A percentile compares a stretch with the other conserved stretches of the same genome.
Evolutionary conservation across 1,140 invertebrate species (phyloP).

Genomic region (Lucilia sericata): DNA sequence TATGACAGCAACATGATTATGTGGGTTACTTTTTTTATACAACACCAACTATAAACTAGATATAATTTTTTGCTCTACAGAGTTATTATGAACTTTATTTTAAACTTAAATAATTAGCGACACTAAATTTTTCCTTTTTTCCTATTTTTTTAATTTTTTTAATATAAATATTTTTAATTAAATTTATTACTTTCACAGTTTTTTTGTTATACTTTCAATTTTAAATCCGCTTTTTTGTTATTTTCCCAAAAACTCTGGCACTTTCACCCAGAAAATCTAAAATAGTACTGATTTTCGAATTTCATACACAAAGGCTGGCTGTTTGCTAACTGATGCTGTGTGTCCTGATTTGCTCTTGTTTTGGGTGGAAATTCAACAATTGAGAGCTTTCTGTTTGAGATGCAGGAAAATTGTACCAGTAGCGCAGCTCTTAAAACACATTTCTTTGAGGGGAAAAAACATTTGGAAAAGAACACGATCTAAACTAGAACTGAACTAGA

Average conservation of each 20-base stretch:
- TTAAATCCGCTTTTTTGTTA: background rate
- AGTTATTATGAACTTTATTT: too few relatives aligned
- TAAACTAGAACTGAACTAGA: too few relatives aligned
- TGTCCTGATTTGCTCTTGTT: slow-evolving; percentile 6
- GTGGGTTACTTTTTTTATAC: too few relatives aligned
- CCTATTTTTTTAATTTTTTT: background rate
- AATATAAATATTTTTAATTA: too few relatives aligned
- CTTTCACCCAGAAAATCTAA: slow-evolving; percentile 19
- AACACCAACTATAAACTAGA: too few relatives aligned
- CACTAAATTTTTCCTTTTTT: background rate
- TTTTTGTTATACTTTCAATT: background rate
- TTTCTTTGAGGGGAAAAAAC: too few relatives aligned
- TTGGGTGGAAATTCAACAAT: background rate
- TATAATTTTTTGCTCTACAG: too few relatives aligned
- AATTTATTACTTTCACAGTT: background rate
- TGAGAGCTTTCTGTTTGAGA: too few relatives aligned
- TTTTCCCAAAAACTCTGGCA: background rate
- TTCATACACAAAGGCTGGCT: background rate
- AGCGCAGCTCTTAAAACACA: too few relatives aligned
- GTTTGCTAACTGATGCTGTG: background rate
- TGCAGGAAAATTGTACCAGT: too few relatives aligned
- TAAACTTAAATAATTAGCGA: background rate
- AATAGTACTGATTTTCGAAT: background rate
- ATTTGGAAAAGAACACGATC: too few relatives aligned
- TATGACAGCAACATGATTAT: background rate